These are phyloP conservation scores for Cecropterus lyciades DNA, from an alignment of 1,140 invertebrate genomes.

Conservation along the genomic window DNA sequence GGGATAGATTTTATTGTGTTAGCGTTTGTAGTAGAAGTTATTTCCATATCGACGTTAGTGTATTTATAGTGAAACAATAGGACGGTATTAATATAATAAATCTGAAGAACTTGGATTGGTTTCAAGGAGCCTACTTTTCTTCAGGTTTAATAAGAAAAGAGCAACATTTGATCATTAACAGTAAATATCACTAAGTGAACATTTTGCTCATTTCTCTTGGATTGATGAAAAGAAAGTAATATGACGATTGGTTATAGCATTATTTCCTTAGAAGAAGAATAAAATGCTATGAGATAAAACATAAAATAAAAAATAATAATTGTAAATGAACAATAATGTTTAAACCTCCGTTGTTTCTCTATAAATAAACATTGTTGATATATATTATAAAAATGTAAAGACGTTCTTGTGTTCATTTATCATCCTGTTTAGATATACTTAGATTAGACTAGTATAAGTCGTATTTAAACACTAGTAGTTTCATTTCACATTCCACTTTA, in stretches of 20 bases:
- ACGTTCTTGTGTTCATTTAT: constrained; percentile 63
- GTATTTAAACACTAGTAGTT: constrained; percentile 46
- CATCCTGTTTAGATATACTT: constrained; percentile 52
- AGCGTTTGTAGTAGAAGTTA: constrained; percentile 61
- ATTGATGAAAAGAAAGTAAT: too few species aligned
- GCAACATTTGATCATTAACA: too few species aligned
- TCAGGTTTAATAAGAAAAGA: too few species aligned
- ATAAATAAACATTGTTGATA: constrained; percentile 26
- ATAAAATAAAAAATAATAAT: too few species aligned
- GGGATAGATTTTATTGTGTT: constrained; percentile 70
- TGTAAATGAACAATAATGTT: too few species aligned
- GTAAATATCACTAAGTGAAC: too few species aligned
- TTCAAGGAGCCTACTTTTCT: too few species aligned
- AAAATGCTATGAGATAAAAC: too few species aligned
- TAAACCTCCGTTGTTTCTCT: not conserved
- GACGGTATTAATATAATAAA: not conserved
- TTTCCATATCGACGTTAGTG: constrained; percentile 46
- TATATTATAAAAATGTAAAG: constrained; percentile 41
- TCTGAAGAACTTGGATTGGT: not conserved
- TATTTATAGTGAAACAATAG: not conserved
- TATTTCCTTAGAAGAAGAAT: too few species aligned
- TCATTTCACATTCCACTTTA: constrained; percentile 64
- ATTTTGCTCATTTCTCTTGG: too few species aligned
- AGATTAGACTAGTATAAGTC: constrained; percentile 46
- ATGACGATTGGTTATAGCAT: too few species aligned